Evolutionary conservation across 2,888 invertebrate genomes (phyloP).

Genomic region (Agrypnus murinus): DNA sequence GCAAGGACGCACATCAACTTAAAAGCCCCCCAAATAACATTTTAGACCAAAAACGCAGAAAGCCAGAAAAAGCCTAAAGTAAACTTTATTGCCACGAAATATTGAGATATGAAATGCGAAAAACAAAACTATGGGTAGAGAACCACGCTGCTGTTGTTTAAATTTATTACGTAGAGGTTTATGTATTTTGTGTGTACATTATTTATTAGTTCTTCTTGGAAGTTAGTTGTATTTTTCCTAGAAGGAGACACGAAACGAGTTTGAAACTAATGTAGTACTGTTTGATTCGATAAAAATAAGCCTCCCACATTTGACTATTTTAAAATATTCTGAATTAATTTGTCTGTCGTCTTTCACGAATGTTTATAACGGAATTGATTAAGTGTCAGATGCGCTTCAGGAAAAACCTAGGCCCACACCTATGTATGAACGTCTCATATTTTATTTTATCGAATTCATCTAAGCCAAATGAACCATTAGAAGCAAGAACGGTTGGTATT

Average conservation of each 20-base stretch:
- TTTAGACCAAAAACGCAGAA: not conserved
- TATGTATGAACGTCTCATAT: not conserved
- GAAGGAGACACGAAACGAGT: not conserved
- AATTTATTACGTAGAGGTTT: too few species aligned
- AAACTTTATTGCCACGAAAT: not conserved
- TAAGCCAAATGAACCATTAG: too few species aligned
- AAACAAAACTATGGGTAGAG: too few species aligned
- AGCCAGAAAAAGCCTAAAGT: not conserved
- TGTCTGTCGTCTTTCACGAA: not conserved
- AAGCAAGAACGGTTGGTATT: too few species aligned
- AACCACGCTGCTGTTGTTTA: too few species aligned
- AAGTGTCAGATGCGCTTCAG: not conserved
- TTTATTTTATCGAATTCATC: too few species aligned
- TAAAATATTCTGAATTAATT: not conserved
- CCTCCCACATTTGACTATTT: not conserved
- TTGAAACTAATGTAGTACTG: not conserved
- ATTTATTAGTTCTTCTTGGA: too few species aligned
- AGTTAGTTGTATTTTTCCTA: not conserved
- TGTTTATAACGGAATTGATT: not conserved
- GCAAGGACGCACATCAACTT: constrained; percentile 28
- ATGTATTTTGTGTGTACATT: too few species aligned
- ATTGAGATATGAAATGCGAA: not conserved
- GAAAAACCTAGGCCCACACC: not conserved
- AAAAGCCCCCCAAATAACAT: constrained; percentile 7
- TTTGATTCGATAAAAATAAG: constrained; percentile 7